These are phyloP conservation scores for Pipra filicauda DNA, from an alignment of 2,113 vertebrate species.

Conservation along the genomic window DNA sequence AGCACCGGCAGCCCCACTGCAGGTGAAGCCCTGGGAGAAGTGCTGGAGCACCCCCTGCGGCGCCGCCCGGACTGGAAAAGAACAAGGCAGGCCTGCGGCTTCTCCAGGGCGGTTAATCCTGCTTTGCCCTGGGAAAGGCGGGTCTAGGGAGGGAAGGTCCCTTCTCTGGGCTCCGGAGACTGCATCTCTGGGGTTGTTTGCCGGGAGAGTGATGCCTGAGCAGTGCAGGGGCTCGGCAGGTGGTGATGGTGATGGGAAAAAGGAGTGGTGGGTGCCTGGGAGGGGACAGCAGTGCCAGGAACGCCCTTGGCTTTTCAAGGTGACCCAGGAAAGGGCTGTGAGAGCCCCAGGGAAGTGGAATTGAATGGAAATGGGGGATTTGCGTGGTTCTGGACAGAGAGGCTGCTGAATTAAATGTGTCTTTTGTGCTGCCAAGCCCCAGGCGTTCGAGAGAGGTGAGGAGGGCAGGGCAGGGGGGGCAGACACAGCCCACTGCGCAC, in stretches of 20 bases:
- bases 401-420: neutral
- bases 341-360: neutral
- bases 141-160: neutral
- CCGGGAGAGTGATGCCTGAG: neutral
- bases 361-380: neutral
- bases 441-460: neutral
- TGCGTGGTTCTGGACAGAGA: neutral
- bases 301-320: neutral
- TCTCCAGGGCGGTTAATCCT: neutral
- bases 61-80: neutral
- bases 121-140: neutral
- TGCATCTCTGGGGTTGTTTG: neutral
- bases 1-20: neutral
- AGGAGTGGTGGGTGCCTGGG: neutral
- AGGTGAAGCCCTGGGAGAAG: neutral
- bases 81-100: slow-evolving; percentile 24
- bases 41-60: neutral
- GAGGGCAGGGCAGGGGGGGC: neutral
- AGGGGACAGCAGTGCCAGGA: too few species aligned
- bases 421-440: neutral
- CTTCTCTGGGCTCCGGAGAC: neutral
- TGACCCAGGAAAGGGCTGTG: neutral
- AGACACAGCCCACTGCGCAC: neutral
- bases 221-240: neutral
- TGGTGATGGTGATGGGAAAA: neutral